Conservation (phyloP, 2,888 invertebrate species). For the Mystacides longicornis region DNA sequence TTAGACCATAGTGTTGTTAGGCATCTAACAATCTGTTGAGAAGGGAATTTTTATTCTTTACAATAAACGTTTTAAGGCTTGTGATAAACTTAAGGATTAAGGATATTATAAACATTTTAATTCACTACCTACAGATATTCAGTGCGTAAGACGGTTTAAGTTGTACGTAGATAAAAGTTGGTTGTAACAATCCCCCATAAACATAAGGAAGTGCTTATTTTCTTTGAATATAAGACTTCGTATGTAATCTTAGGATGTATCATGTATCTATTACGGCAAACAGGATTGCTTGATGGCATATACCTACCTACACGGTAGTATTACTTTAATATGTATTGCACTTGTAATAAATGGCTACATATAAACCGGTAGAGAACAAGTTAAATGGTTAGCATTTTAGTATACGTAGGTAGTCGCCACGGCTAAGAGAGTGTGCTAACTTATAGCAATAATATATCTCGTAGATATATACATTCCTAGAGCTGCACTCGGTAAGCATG, state of each 20-base stretch:
- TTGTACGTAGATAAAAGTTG: no score
- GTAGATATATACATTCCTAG: neutral
- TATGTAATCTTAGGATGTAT: no score
- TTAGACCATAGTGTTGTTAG: no score
- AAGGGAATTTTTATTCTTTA: no score
- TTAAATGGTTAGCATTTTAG: conserved; percentile 1
- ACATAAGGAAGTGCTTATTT: no score
- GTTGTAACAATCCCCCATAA: no score
- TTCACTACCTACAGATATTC: neutral
- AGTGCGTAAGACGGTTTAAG: neutral
- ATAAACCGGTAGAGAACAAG: conserved; percentile 2
- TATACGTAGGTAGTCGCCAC: neutral
- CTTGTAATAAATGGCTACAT: conserved; percentile 1
- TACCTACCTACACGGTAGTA: neutral
- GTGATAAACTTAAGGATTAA: neutral
- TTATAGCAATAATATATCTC: neutral
- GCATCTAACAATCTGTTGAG: no score
- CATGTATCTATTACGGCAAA: no score
- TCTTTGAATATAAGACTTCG: no score
- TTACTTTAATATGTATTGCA: neutral
- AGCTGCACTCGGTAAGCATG: neutral
- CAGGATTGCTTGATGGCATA: no score
- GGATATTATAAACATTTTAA: neutral
- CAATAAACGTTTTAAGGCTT: no score
- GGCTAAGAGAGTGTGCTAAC: neutral